These are phyloP conservation scores for Imbricaverruca yamaguchii DNA, from an alignment of 2,888 invertebrate genomes.

Conservation along the genomic window DNA sequence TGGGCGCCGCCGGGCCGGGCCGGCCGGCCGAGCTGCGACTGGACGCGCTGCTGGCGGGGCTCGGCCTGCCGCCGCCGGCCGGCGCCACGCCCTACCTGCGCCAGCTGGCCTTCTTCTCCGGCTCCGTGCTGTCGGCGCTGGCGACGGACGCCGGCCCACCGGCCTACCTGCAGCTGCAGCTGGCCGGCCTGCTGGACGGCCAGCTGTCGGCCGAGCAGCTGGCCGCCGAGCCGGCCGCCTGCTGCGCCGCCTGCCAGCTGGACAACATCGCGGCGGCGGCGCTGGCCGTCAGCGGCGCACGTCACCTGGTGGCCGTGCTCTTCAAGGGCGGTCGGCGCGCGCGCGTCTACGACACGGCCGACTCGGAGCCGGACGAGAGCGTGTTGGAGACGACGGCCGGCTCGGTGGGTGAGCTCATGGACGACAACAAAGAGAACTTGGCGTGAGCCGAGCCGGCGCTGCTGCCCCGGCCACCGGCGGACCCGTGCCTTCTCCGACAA, in stretches of 20 bases:
- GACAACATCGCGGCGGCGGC: conserved; percentile 59
- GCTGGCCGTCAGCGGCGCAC: conserved; percentile 75
- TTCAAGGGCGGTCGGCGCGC: conserved; percentile 71
- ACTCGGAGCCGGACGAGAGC: conserved; percentile 74
- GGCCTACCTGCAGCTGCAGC: conserved; percentile 2
- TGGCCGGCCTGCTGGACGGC: background rate
- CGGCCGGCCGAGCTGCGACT: background rate
- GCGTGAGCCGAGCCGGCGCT: background rate
- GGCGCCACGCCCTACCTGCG: background rate
- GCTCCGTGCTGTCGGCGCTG: conserved; percentile 2
- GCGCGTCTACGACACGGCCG: conserved; percentile 84
- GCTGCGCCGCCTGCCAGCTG: conserved; percentile 46
- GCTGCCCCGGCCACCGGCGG: background rate
- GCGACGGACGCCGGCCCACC: background rate
- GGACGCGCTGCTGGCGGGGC: background rate
- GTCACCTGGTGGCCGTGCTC: conserved; percentile 75
- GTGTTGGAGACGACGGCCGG: background rate
- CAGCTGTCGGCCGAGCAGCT: too few species aligned
- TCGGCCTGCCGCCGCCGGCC: background rate
- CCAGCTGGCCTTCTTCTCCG: background rate
- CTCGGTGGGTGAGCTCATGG: background rate
- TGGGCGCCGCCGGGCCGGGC: background rate
- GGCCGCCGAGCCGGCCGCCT: background rate
- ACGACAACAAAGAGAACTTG: conserved; percentile 6
- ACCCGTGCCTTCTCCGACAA: too few species aligned